Conservation (phyloP, 2,113 vertebrate species). For the Progne subis region DNA sequence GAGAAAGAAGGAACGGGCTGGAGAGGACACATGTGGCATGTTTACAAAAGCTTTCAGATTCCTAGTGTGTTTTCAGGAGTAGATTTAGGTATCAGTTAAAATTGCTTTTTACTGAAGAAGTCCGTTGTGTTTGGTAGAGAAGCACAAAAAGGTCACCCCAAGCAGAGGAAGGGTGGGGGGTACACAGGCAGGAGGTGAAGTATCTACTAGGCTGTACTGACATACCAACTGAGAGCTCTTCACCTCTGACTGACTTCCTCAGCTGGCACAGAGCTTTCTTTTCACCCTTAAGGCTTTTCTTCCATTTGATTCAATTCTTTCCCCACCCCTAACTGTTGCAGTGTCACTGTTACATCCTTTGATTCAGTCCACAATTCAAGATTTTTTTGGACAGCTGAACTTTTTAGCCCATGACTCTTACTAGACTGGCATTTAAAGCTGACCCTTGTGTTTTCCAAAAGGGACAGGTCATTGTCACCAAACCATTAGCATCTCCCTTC, state of each 20-base stretch:
- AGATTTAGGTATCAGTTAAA: neutral
- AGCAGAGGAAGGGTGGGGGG: neutral
- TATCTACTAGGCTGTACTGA: neutral
- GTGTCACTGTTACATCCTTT: neutral
- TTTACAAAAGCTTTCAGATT: neutral
- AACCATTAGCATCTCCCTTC: neutral
- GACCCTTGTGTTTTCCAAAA: neutral
- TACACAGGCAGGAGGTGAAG: neutral
- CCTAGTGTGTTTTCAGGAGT: neutral
- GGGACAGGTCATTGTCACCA: neutral
- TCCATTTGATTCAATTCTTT: neutral
- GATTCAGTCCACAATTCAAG: neutral
- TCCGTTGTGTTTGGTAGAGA: neutral
- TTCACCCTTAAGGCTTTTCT: neutral
- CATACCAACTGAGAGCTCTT: neutral
- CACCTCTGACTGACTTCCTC: neutral
- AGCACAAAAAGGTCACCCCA: neutral
- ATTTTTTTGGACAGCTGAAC: constrained; percentile 21
- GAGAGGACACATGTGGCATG: neutral
- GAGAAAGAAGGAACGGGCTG: neutral
- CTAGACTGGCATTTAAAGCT: neutral
- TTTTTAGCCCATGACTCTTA: neutral
- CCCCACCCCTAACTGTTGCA: neutral
- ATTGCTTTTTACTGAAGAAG: neutral
- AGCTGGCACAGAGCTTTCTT: neutral